These are phyloP conservation scores for Elysia crispata DNA, from an alignment of 2,888 invertebrate genomes.

Conservation along the genomic window DNA sequence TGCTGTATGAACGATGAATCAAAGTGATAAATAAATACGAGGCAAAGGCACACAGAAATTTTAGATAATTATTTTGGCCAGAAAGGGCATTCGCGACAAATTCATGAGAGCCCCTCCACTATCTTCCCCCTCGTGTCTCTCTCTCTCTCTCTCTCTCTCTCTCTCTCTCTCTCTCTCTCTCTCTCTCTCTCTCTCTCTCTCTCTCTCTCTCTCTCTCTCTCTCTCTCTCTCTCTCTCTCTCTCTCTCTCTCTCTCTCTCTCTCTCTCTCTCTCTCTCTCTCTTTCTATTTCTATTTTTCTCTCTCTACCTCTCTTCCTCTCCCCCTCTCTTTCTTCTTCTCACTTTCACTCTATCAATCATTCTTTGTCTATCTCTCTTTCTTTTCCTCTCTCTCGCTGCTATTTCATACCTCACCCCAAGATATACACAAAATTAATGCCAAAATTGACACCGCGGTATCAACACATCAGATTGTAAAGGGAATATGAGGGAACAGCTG, in stretches of 20 bases:
- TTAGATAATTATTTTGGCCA: too few species aligned
- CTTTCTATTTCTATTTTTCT: conserved; percentile 12
- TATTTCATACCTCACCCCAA: too few species aligned
- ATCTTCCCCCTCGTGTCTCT: conserved; percentile 6
- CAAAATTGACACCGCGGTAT: neutral
- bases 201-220: neutral
- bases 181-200: conserved; percentile 5
- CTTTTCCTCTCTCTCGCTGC: neutral
- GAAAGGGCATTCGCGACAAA: too few species aligned
- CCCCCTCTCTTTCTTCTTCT: neutral
- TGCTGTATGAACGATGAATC: too few species aligned
- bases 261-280: conserved; percentile 30
- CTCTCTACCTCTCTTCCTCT: neutral
- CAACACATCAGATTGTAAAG: neutral
- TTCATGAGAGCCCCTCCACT: too few species aligned
- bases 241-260: conserved; percentile 40
- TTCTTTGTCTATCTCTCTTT: conserved; percentile 13
- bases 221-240: conserved; percentile 38
- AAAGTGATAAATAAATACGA: too few species aligned
- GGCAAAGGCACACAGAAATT: too few species aligned
- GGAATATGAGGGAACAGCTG: too few species aligned
- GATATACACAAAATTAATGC: neutral
- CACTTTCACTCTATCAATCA: neutral
- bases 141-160: conserved; percentile 17
- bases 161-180: neutral